phyloP scores from a whole-genome alignment of 2,888 invertebrate genomes.

The Lycophotia porphyrea region DNA sequence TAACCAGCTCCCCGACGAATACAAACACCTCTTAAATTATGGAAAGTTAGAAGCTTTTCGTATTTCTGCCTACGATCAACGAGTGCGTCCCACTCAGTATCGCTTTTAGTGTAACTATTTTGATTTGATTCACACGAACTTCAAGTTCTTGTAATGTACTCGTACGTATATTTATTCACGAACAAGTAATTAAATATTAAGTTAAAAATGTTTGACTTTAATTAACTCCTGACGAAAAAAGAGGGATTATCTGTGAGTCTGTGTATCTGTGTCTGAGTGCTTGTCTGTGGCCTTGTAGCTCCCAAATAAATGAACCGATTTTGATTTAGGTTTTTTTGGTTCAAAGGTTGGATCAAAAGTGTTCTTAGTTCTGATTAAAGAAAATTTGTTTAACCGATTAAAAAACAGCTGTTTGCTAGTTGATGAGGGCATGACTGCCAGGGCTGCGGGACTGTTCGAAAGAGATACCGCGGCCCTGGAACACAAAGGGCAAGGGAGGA shows the following conservation, averaged over 20 bases:
- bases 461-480: too few species aligned
- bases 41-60: background rate
- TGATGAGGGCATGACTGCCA: background rate
- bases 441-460: too few species aligned
- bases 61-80: background rate
- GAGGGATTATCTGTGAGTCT: background rate
- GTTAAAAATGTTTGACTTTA: background rate
- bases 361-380: background rate
- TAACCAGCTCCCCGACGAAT: background rate
- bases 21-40: background rate
- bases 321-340: background rate
- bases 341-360: too few species aligned
- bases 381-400: background rate
- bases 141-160: background rate
- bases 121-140: background rate
- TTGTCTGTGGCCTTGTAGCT: background rate
- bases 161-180: background rate
- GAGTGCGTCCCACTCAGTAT: background rate
- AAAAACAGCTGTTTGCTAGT: background rate
- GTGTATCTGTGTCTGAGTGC: background rate
- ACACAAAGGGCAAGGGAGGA: too few species aligned
- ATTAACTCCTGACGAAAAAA: background rate
- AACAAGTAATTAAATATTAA: background rate
- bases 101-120: background rate
- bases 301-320: background rate